Evolutionary conservation across 2,888 invertebrate species (phyloP).

Genomic region (Yponomeuta evonymella): DNA sequence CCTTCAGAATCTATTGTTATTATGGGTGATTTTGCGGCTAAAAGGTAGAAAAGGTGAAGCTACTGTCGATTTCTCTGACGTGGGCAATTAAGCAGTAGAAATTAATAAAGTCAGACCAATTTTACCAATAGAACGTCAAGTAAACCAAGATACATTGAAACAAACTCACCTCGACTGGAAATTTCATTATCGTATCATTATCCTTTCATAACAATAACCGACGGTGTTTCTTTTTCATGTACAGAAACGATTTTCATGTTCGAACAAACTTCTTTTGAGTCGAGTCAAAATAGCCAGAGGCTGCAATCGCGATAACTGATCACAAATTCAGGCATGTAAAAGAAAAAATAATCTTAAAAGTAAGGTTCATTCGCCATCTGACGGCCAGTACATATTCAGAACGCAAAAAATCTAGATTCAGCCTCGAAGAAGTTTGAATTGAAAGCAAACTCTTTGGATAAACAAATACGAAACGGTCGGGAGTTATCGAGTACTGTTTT

Average conservation of each 20-base stretch:
- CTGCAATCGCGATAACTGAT: not conserved
- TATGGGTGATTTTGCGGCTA: no score
- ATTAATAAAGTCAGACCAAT: not conserved
- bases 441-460: not conserved
- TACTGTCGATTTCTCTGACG: no score
- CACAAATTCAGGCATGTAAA: not conserved
- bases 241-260: not conserved
- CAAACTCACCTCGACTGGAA: constrained; percentile 28
- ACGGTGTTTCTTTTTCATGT: not conserved
- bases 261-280: not conserved
- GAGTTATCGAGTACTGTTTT: not conserved
- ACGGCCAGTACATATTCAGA: not conserved
- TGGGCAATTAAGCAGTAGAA: not conserved
- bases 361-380: not conserved
- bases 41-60: no score
- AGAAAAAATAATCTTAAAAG: not conserved
- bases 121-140: not conserved
- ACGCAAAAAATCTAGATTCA: not conserved
- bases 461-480: not conserved
- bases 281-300: not conserved
- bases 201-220: not conserved
- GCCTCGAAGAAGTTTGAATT: not conserved
- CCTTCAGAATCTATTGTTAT: no score
- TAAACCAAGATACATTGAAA: not conserved
- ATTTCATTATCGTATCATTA: constrained; percentile 24